These are phyloP conservation scores for Zaprionus camerounensis DNA, from an alignment of 1,140 invertebrate species.

Conservation along the genomic window DNA sequence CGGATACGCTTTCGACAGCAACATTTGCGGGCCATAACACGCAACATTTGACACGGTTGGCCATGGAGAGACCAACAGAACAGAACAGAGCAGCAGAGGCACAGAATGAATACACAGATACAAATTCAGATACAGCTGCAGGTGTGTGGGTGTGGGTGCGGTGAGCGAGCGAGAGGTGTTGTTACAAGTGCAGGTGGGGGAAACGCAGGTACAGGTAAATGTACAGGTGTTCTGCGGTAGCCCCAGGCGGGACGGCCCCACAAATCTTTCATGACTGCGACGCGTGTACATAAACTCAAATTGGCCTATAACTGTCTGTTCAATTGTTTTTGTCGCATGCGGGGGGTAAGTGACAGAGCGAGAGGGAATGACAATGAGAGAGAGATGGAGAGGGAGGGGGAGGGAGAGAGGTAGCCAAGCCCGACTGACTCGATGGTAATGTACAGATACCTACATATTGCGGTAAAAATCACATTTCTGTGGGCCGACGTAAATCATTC, in stretches of 20 bases:
- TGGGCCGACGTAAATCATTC: conserved; percentile 75
- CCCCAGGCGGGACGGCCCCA: conserved; percentile 37
- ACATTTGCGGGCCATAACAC: conserved; percentile 80
- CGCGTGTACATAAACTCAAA: conserved; percentile 78
- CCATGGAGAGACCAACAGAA: conserved; percentile 38
- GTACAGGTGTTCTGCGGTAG: conserved; percentile 58
- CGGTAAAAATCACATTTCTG: conserved; percentile 80
- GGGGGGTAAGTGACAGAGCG: conserved; percentile 24
- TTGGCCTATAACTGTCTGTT: conserved; percentile 82
- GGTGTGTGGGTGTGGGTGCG: background rate
- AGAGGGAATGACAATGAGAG: background rate
- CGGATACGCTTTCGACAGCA: conserved; percentile 74
- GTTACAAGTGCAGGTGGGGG: conserved; percentile 1
- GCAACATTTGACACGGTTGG: conserved; percentile 76
- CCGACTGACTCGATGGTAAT: conserved; percentile 6
- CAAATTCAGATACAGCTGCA: conserved; percentile 11
- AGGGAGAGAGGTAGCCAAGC: background rate
- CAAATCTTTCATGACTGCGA: conserved; percentile 74
- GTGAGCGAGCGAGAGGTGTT: background rate
- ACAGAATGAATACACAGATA: conserved; percentile 5
- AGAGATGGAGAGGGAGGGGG: background rate
- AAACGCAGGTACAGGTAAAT: conserved; percentile 18
- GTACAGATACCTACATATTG: conserved; percentile 71
- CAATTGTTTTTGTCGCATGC: conserved; percentile 70
- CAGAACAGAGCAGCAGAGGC: conserved; percentile 27